These are phyloP conservation scores for Erebia aethiops DNA, from an alignment of 2,888 invertebrate genomes.

Conservation along the genomic window DNA sequence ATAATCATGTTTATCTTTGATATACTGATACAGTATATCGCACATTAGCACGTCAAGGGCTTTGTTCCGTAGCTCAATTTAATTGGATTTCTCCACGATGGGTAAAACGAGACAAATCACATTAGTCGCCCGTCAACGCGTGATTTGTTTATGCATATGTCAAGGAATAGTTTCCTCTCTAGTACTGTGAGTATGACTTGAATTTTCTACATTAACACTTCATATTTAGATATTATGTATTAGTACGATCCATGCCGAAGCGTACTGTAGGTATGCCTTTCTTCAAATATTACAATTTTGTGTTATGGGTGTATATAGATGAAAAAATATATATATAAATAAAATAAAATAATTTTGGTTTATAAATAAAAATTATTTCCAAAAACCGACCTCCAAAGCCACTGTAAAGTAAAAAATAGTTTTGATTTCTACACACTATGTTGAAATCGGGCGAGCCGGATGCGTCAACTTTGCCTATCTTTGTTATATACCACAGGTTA, in stretches of 20 bases:
- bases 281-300: no score
- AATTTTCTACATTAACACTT: constrained; percentile 13
- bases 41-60: not conserved
- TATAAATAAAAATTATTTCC: no score
- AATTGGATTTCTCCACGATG: constrained; percentile 29
- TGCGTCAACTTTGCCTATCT: no score
- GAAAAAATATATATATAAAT: no score
- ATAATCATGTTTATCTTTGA: not conserved
- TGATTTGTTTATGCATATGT: constrained; percentile 31
- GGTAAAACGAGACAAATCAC: constrained; percentile 30
- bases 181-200: constrained; percentile 6
- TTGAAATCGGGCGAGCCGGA: no score
- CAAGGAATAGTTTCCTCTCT: constrained; percentile 27
- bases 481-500: no score
- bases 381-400: no score
- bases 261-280: not conserved
- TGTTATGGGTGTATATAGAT: no score
- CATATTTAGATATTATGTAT: constrained; percentile 9
- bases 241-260: no score
- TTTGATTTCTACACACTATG: no score
- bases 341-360: no score
- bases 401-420: no score
- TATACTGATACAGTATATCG: not conserved
- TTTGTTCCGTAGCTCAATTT: constrained; percentile 21
- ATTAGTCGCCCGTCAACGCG: constrained; percentile 26